Conservation (phyloP, 2,797 vertebrate species). For the Scolopax rusticola region DNA sequence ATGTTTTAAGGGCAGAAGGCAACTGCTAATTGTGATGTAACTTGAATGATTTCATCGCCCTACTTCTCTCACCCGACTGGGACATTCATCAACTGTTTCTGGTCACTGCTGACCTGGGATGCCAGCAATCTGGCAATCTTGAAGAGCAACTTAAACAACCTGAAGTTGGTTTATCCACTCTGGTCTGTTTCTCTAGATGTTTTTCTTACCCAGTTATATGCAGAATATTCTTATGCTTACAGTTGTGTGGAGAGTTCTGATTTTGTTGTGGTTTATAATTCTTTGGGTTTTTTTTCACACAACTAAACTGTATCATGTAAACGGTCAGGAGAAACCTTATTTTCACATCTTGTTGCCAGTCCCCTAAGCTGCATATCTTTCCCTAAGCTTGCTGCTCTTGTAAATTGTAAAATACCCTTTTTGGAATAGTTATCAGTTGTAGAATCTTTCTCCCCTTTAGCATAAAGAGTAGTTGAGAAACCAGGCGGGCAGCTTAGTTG, state of each 20-base stretch:
- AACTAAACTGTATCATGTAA: background rate
- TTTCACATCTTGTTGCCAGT: background rate
- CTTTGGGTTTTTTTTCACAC: background rate
- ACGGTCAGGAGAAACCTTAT: background rate
- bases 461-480: conserved; percentile 1
- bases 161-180: background rate
- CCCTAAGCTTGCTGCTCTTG: background rate
- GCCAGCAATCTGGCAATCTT: conserved; percentile 17
- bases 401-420: conserved; percentile 18
- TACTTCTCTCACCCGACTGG: background rate
- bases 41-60: conserved; percentile 62
- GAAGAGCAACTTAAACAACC: background rate
- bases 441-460: background rate
- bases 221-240: background rate
- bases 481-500: background rate
- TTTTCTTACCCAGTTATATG: background rate
- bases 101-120: conserved; percentile 23
- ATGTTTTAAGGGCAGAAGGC: conserved; percentile 41
- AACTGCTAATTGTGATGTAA: conserved; percentile 59
- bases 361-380: background rate
- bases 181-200: background rate
- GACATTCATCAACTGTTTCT: conserved; percentile 37
- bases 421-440: background rate
- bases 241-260: background rate
- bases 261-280: background rate